These are phyloP conservation scores for Lathamus discolor DNA, from an alignment of 2,113 vertebrate genomes.

Conservation along the genomic window DNA sequence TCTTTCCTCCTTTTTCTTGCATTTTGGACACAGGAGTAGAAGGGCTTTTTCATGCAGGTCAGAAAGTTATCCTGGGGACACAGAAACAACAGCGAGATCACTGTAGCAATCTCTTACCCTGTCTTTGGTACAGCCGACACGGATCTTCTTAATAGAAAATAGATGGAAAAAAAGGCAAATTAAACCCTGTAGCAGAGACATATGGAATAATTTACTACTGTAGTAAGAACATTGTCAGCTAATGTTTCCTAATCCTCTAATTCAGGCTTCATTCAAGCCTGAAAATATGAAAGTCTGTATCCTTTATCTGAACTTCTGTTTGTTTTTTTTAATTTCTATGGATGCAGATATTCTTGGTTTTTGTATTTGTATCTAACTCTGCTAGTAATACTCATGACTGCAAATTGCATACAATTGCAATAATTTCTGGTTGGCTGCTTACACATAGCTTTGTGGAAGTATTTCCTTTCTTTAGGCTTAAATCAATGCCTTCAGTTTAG, in stretches of 20 bases:
- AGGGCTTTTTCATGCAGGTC: constrained; percentile 1
- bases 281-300: neutral
- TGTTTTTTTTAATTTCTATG: neutral
- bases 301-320: neutral
- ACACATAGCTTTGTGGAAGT: neutral
- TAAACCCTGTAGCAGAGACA: neutral
- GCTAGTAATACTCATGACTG: neutral
- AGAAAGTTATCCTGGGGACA: constrained; percentile 26
- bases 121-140: neutral
- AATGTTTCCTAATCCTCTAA: neutral
- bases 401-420: neutral
- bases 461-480: neutral
- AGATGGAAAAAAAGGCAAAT: constrained; percentile 5
- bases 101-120: neutral
- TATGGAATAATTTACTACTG: neutral
- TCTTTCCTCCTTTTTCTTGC: constrained; percentile 21
- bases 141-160: constrained; percentile 7
- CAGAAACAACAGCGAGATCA: constrained; percentile 1
- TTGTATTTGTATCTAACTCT: neutral
- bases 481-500: neutral
- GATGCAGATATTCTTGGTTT: neutral
- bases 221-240: neutral
- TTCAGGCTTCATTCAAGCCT: neutral
- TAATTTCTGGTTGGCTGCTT: neutral
- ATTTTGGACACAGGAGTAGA: neutral